A percentile compares a stretch with the other conserved stretches of the same genome.
These are phyloP conservation scores for Loriculus beryllinus DNA, from an alignment of 2,797 vertebrate genomes.

Conservation along the genomic window DNA sequence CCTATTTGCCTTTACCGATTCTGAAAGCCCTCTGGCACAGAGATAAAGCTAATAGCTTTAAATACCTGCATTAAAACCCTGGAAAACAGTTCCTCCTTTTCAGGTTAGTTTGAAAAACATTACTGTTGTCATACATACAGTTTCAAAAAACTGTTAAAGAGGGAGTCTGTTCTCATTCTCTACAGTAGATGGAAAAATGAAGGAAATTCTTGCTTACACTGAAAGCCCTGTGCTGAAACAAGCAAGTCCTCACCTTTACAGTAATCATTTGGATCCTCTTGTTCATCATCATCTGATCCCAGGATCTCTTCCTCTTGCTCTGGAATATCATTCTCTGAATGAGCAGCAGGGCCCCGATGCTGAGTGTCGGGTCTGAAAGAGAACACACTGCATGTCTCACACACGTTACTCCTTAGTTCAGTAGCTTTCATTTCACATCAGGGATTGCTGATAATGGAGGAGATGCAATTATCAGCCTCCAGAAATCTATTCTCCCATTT, in stretches of 20 bases:
- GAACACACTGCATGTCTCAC: neutral
- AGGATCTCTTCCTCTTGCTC: conserved; percentile 91
- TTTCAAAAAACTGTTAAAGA: neutral
- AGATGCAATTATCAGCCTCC: neutral
- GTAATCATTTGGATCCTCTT: conserved; percentile 97
- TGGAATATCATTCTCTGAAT: conserved; percentile 84
- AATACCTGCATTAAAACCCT: neutral
- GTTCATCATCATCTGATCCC: conserved; percentile 96
- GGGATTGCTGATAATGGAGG: neutral
- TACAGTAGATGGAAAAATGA: neutral
- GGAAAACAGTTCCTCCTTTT: neutral
- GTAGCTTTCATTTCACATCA: neutral
- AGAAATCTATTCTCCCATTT: neutral
- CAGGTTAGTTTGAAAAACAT: neutral
- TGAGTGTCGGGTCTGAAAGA: conserved; percentile 87
- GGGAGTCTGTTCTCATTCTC: neutral
- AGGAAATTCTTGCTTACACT: neutral
- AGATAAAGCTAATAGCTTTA: neutral
- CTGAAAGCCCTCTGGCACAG: neutral
- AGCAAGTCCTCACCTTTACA: conserved; percentile 84
- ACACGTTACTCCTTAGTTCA: fast-evolving
- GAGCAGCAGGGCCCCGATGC: conserved; percentile 81
- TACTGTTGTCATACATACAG: fast-evolving
- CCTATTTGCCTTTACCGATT: neutral
- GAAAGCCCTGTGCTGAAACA: neutral